Conservation (phyloP, 1,140 invertebrate genomes). For the Drosophila baimaii region DNA sequence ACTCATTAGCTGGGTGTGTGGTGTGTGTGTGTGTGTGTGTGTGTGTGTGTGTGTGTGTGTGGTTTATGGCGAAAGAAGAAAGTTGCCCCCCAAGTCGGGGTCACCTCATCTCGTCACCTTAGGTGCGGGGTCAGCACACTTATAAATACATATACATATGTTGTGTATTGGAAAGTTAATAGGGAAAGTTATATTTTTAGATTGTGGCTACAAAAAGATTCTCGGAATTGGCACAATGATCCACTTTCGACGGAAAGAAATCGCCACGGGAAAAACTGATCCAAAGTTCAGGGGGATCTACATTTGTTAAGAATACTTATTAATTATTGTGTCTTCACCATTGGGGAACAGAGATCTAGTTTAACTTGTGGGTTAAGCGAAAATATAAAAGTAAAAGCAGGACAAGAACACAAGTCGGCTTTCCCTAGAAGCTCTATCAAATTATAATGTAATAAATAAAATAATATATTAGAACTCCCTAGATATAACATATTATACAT, state of each 20-base stretch:
- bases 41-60: conserved; percentile 11
- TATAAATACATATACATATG: too few species aligned
- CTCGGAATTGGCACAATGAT: conserved; percentile 46
- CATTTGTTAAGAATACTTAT: background rate
- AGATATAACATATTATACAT: too few species aligned
- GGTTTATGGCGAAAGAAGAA: conserved; percentile 38
- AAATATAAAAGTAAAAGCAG: background rate
- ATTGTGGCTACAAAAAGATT: conserved; percentile 16
- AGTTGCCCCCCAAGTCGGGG: conserved; percentile 46
- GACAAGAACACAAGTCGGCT: too few species aligned
- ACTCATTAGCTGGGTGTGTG: conserved; percentile 64
- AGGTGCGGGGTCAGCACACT: conserved; percentile 51
- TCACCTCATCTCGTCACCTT: conserved; percentile 34
- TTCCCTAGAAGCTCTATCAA: too few species aligned
- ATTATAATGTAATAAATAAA: too few species aligned
- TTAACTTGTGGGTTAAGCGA: background rate
- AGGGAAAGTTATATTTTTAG: conserved; percentile 46
- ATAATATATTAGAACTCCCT: too few species aligned
- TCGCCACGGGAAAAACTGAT: conserved; percentile 15
- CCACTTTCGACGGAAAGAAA: conserved; percentile 38
- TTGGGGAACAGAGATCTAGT: too few species aligned
- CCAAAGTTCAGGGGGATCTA: background rate
- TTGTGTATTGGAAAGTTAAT: conserved; percentile 65
- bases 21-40: conserved; percentile 9
- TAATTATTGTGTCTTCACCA: background rate